Base-by-base conservation (phyloP, 2,113 vertebrate species). In the Carollia perspicillata region DNA sequence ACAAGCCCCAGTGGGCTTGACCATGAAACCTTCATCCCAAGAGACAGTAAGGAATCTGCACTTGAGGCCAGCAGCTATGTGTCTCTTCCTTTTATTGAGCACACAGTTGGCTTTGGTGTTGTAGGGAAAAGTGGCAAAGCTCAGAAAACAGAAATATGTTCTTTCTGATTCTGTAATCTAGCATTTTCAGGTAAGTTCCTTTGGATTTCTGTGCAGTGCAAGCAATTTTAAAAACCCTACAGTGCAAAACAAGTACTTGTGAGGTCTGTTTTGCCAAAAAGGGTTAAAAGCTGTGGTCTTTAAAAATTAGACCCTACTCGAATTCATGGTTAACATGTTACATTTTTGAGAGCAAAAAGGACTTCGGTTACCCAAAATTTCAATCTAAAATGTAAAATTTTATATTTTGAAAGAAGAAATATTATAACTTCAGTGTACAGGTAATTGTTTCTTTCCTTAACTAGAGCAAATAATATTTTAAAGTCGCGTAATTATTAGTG, bases 141-240 rank as follows among this genome's bases (percentile, higher is more conserved):
- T 63, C 74, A 74, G 89, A 93, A 94, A 81, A 83, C 20, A 92
- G 40, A 93, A 92, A 30, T 94, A 1, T 51, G 6, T 89, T 79
- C 42, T 94, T 95, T 53, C 65, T 47, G 18, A 75, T 84, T 58
- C 12, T 88, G 75, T 85, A 55, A 35, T 79, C 81, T 91, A 78
- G 5, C 2, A 7, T 44, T 71, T 74, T 75, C 90, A 89, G 42
- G 69, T 92, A 68, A 75, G 30, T 94, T 91, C 55, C 72, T 96
- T 78, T 87, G 83, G 44, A 26, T 51, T 79, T 92, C 75, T 84
- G 16, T 89, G 17, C n/a, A 87, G 2, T 28, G 18, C 6, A 33
- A 33, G 42, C 12, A 65, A 28, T 69, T 74, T 55, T 8, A 20
- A 60, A 51, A 51, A 75, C 18, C 60, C 49, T 77, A 58, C 90